Evolutionary conservation across 1,140 invertebrate species (phyloP).

Genomic region (Pseudomyrmex pallidus): DNA sequence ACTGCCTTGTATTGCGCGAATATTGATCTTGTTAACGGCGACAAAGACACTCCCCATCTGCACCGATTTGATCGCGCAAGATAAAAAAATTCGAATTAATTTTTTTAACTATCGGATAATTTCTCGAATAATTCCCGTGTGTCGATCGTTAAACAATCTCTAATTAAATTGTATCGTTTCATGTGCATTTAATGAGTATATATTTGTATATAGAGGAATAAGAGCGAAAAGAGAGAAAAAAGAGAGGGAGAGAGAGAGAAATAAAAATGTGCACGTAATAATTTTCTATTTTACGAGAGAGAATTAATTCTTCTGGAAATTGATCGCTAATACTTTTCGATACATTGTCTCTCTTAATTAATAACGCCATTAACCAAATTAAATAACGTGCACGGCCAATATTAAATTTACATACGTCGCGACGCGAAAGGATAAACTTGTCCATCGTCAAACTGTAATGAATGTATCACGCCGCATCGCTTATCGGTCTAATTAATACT

Average conservation of each 20-base stretch:
- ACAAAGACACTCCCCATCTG: neutral
- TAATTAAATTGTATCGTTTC: neutral
- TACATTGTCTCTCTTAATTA: slow-evolving; percentile 51
- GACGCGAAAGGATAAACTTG: slow-evolving; percentile 51
- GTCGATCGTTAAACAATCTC: neutral
- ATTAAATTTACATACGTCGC: slow-evolving; percentile 58
- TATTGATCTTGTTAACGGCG: neutral
- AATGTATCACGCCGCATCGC: slow-evolving; percentile 46
- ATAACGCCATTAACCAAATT: slow-evolving; percentile 55
- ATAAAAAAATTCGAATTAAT: neutral
- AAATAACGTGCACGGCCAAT: slow-evolving; percentile 48
- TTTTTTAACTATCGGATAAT: slow-evolving; percentile 6
- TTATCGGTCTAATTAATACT: slow-evolving; percentile 55
- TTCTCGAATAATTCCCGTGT: neutral
- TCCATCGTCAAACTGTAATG: slow-evolving; percentile 48
- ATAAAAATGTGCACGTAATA: neutral
- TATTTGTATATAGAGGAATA: neutral
- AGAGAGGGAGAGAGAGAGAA: too few species aligned
- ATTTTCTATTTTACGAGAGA: slow-evolving; percentile 23
- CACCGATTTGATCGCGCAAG: neutral
- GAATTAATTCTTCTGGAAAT: slow-evolving; percentile 30
- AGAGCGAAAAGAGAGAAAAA: neutral
- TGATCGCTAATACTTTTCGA: slow-evolving; percentile 18
- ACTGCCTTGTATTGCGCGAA: neutral
- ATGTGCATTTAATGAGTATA: neutral